Evolutionary conservation across 2,797 vertebrate genomes (phyloP).

Genomic region (Zenarchopterus dispar): DNA sequence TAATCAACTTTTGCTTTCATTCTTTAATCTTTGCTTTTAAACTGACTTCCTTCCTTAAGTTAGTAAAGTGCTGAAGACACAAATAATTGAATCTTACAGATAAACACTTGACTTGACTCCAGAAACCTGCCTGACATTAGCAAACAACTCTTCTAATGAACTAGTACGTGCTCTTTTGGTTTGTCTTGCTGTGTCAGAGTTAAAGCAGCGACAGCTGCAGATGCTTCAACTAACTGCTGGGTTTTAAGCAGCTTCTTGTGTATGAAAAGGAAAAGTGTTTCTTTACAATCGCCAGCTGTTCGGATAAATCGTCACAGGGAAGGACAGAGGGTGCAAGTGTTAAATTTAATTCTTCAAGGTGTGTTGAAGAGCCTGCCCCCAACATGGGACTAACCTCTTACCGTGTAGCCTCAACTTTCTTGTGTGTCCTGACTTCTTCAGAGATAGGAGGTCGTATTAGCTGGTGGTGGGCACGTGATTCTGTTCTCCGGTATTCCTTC

Average conservation of each 20-base stretch:
- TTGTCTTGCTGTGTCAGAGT: too few relatives aligned
- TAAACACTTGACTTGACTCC: too few relatives aligned
- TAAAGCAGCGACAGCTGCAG: conserved; percentile 9
- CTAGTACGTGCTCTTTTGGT: too few relatives aligned
- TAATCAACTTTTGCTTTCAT: conserved; percentile 6
- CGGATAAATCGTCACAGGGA: conserved; percentile 31
- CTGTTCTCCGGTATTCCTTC: conserved; percentile 31
- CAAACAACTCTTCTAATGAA: too few relatives aligned
- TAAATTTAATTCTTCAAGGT: conserved; percentile 37
- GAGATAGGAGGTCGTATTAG: conserved; percentile 33
- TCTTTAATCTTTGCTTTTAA: neutral
- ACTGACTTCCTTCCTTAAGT: neutral
- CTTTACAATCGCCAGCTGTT: conserved; percentile 32
- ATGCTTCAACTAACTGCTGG: conserved; percentile 1
- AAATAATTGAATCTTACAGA: too few relatives aligned
- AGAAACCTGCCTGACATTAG: too few relatives aligned
- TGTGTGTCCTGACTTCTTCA: conserved; percentile 26
- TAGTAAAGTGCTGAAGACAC: too few relatives aligned
- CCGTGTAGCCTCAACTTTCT: conserved; percentile 26
- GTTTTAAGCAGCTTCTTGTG: conserved; percentile 22
- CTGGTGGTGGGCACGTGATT: conserved; percentile 13
- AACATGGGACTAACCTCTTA: conserved; percentile 54
- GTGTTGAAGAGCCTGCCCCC: conserved; percentile 33
- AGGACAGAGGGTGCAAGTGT: conserved; percentile 14
- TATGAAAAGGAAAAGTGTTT: neutral